Base-by-base conservation (phyloP, 23 tunicate genomes). In the Ciona savignyi region DNA sequence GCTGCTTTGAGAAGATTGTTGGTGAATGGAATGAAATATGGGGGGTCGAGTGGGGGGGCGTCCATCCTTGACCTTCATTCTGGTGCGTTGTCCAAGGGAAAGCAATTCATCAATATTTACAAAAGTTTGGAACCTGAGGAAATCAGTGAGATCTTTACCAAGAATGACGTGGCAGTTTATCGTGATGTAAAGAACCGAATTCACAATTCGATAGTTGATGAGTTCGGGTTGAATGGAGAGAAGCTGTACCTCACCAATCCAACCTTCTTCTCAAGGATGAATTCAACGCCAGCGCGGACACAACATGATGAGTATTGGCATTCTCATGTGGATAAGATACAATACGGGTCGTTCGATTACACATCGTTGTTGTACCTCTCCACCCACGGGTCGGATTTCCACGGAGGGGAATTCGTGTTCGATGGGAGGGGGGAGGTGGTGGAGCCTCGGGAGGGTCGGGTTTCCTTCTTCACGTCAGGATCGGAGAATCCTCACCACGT, bases 401-500 rank as follows among this genome's bases (percentile, higher is more conserved):
- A 70, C 21, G 98, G 98, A 2, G 98, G 98, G 33, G 74, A 75
- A 32, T 93, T 93, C 77, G 42, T 93, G 25, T 93, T 93, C 74
- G 98, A 93, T 71, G 74, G 63, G 15, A 34, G 51, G 29, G 71
- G 67, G 28, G 71, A 31, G 23, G 49, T 60, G 1, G 63, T 93
- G 51, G 93, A 86, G 77, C 98, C 98, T n/a, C 76, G 62, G 68
- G 34, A 25, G 21, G 98, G 98, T 20, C 67, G 98, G 66, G 74
- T 93, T 1, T 78, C 85, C 9, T 81, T 77, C 70, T 93, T 93
- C 62, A 86, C 98, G 93, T n/a, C n/a, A n/a, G n/a, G n/a, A n/a
- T n/a, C n/a, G n/a, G n/a, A n/a, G n/a, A n/a, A n/a, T n/a, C n/a
- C 98, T 4, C 98, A 93, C 62, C 93, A 82, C 26, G 98, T 93